Percentiles rank a stretch among this genome's conserved stretches.
Evolutionary conservation across 2,888 invertebrate species (phyloP).

Genomic region (Sminthurinus aureus): DNA sequence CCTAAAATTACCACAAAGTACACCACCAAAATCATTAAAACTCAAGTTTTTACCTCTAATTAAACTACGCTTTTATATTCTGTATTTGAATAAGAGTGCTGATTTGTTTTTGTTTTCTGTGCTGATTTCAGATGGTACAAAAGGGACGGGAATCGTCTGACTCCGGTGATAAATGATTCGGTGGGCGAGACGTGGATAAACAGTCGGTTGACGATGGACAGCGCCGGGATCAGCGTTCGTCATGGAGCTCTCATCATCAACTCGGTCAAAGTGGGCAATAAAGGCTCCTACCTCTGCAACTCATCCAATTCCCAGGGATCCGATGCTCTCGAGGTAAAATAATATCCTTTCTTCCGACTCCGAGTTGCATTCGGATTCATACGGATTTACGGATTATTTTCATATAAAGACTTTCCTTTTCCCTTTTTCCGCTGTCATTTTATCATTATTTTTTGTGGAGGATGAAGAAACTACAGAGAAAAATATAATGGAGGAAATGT

Average conservation of each 20-base stretch:
- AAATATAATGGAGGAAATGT: too few relatives aligned
- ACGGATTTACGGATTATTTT: too few relatives aligned
- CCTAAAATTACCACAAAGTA: conserved; percentile 76
- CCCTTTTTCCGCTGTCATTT: background rate
- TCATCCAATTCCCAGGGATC: conserved; percentile 74
- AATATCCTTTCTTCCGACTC: conserved; percentile 24
- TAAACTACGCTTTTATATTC: too few relatives aligned
- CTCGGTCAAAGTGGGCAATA: conserved; percentile 66
- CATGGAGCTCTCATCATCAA: conserved; percentile 68
- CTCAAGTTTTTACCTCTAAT: too few relatives aligned
- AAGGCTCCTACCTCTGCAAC: conserved; percentile 67
- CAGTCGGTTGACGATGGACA: conserved; percentile 37
- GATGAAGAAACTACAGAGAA: too few relatives aligned
- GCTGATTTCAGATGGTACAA: conserved; percentile 51
- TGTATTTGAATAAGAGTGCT: background rate
- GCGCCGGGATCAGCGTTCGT: conserved; percentile 62
- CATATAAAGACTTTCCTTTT: too few relatives aligned
- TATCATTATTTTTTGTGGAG: background rate
- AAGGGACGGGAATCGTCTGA: conserved; percentile 51
- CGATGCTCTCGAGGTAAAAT: conserved; percentile 69
- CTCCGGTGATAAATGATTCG: conserved; percentile 54
- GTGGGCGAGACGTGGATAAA: conserved; percentile 45
- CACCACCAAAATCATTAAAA: too few relatives aligned
- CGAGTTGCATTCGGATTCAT: too few relatives aligned
- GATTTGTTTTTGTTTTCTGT: background rate